Base-by-base conservation (phyloP, 1,140 invertebrate species). In the Heliconius melpomene region DNA sequence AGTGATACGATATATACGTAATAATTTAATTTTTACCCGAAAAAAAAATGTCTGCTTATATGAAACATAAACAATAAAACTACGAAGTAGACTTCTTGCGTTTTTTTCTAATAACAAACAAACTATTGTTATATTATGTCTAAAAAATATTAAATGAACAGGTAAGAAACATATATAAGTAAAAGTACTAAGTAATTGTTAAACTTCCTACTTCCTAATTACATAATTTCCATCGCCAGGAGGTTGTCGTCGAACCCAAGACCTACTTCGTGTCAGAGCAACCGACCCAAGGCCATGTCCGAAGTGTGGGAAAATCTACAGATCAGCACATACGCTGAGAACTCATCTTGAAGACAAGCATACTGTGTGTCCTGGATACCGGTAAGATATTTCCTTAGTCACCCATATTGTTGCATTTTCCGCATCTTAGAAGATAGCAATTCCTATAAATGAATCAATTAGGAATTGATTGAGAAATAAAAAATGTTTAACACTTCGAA, bases 291-390 rank as follows among this genome's bases (percentile, higher is more conserved):
- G 98, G 38, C 98, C 98, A 0, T 98, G 98, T 93, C 98, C 98
- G 11, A 98, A 98, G 90, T 98, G 98, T 91, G 98, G 98, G 3
- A 98, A 98, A 94, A 98, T 98, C 89, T 98, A 98, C 91, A 95
- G 98, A 36, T 98, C 97, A 7, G 98, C 98, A 2, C 98, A 98
- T 89, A 98, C 98, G 1, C 95, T 98, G 79, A 95, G 98, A 72
- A 98, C 98, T 7, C 98, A 98, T 94, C 95, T 98, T 78, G 98
- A 98, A 92, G 98, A 98, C 90, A 98, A 98, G 89, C 98, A 98
- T 92, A 98, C 98, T 7, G 96, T 98, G 83, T 98, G 98, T 89
- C 98, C 98, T 2, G 98, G 98, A 40, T 98, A 98, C 87, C 94
- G 94, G 94, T 94, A 81, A 83, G 54, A 36, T 29, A 46, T 23